phyloP scores from a whole-genome alignment of 2,113 vertebrate species.

The Chaenocephalus aceratus region DNA sequence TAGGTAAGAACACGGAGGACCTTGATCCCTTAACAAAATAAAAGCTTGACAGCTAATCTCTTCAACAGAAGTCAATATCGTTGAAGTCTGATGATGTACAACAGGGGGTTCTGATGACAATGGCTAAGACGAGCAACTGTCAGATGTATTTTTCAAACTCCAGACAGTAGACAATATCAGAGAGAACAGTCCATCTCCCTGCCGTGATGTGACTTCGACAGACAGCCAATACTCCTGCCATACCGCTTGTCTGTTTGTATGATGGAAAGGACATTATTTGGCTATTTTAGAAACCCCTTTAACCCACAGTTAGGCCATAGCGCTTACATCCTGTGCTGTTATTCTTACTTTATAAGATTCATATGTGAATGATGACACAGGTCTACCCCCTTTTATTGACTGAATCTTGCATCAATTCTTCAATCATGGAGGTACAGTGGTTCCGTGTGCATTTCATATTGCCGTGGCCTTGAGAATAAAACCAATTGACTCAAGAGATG shows the following conservation, averaged over 20 bases:
- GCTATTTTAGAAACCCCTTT: slow-evolving; percentile 52
- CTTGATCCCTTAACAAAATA: slow-evolving; percentile 86
- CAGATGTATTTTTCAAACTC: slow-evolving; percentile 65
- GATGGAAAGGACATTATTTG: slow-evolving; percentile 50
- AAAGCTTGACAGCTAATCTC: slow-evolving; percentile 84
- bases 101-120: slow-evolving; percentile 44
- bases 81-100: slow-evolving; percentile 80
- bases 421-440: neutral
- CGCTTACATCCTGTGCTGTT: slow-evolving; percentile 3
- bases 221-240: slow-evolving; percentile 38
- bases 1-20: slow-evolving; percentile 84
- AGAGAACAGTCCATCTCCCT: slow-evolving; percentile 55
- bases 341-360: slow-evolving; percentile 17
- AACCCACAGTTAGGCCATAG: slow-evolving; percentile 39
- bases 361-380: slow-evolving; percentile 34
- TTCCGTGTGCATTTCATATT: slow-evolving; percentile 36
- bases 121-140: slow-evolving; percentile 71
- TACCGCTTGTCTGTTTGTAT: slow-evolving; percentile 40
- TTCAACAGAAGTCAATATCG: slow-evolving; percentile 80
- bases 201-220: slow-evolving; percentile 55
- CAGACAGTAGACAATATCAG: slow-evolving; percentile 53
- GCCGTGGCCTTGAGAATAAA: slow-evolving; percentile 49
- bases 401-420: slow-evolving; percentile 15
- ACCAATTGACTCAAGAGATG: slow-evolving; percentile 40
- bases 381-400: slow-evolving; percentile 45